Evolutionary conservation across 2,888 invertebrate genomes (phyloP).

Genomic region (Cremastinae sp.): DNA sequence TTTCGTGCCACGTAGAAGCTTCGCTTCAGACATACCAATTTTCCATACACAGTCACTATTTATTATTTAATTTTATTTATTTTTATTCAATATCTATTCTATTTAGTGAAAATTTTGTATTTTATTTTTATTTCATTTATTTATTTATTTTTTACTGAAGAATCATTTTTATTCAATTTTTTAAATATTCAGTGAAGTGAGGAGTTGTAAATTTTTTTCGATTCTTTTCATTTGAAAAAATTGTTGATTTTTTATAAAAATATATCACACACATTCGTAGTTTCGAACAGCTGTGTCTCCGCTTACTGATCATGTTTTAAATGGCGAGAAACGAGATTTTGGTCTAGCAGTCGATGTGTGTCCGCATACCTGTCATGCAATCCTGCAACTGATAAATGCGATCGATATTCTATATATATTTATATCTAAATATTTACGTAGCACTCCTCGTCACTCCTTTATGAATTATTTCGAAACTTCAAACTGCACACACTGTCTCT

Average conservation of each 20-base stretch:
- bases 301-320: slow-evolving; percentile 76
- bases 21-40: slow-evolving; percentile 37
- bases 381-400: slow-evolving; percentile 51
- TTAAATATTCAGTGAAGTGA: too few relatives aligned
- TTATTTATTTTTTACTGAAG: slow-evolving; percentile 27
- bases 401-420: slow-evolving; percentile 15
- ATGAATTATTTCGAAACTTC: slow-evolving; percentile 37
- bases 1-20: slow-evolving; percentile 45
- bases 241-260: slow-evolving; percentile 25
- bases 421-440: slow-evolving; percentile 16
- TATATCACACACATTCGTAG: slow-evolving; percentile 66
- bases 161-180: too few relatives aligned
- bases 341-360: slow-evolving; percentile 76
- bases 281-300: slow-evolving; percentile 74
- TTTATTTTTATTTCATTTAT: not conserved
- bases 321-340: slow-evolving; percentile 67
- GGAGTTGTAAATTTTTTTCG: too few relatives aligned
- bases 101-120: not conserved
- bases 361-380: slow-evolving; percentile 68
- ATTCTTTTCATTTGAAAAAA: slow-evolving; percentile 13
- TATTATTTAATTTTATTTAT: not conserved
- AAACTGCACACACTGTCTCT: slow-evolving; percentile 42
- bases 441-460: slow-evolving; percentile 49
- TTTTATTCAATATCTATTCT: too few relatives aligned
- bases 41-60: not conserved